A percentile compares a stretch with the other conserved stretches of the same genome.
Evolutionary conservation across 2,888 invertebrate genomes (phyloP).

Genomic region (Thecocarcelia acutangulata): DNA sequence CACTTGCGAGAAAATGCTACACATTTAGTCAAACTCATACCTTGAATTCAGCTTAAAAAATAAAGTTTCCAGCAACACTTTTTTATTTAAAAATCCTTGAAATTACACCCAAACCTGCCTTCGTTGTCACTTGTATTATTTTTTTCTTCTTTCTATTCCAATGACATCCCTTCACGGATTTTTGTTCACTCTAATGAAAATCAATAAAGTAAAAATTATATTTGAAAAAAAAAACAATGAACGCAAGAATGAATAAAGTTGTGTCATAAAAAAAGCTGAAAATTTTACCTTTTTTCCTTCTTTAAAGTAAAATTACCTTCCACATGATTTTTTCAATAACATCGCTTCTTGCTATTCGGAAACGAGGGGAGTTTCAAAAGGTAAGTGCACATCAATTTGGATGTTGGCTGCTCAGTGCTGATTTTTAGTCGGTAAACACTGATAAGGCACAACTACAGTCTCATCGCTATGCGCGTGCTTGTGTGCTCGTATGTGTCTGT

Average conservation of each 20-base stretch:
- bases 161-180: constrained; percentile 33
- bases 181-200: constrained; percentile 59
- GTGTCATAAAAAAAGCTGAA: constrained; percentile 62
- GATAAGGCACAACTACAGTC: constrained; percentile 68
- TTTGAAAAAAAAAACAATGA: constrained; percentile 14
- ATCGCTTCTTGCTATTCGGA: constrained; percentile 7
- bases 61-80: constrained; percentile 40
- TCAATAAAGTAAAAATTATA: constrained; percentile 69
- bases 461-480: neutral
- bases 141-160: constrained; percentile 43
- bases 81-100: constrained; percentile 30
- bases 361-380: constrained; percentile 31
- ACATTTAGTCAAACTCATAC: neutral
- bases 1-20: neutral
- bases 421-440: constrained; percentile 69
- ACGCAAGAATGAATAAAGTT: constrained; percentile 49
- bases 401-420: constrained; percentile 45
- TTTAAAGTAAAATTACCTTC: constrained; percentile 68
- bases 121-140: neutral
- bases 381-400: constrained; percentile 55
- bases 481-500: neutral
- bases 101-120: constrained; percentile 33
- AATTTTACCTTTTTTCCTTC: constrained; percentile 37
- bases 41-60: constrained; percentile 7
- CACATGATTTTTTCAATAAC: constrained; percentile 61